These are phyloP conservation scores for Siderastrea radians DNA, from an alignment of 92 coral and sea anemone genomes.

Conservation along the genomic window DNA sequence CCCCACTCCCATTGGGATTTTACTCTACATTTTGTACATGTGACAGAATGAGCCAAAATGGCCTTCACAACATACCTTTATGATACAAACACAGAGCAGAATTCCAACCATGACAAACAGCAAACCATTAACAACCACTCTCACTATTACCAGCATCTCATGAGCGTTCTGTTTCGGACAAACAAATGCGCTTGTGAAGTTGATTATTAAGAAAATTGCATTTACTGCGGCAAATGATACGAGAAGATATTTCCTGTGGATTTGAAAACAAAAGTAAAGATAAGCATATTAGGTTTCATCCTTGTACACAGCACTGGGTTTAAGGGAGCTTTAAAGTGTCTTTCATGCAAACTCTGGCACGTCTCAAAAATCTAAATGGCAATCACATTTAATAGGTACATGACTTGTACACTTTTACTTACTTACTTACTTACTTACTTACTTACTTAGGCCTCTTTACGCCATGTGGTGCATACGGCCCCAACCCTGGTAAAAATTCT, in stretches of 20 bases:
- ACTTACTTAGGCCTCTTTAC: no score
- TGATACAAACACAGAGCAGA: slow-evolving; percentile 86
- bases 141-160: slow-evolving; percentile 73
- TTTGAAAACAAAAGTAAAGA: background rate
- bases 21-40: no score
- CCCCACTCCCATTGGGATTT: background rate
- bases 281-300: background rate
- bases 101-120: slow-evolving; percentile 90
- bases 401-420: no score
- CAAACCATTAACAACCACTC: slow-evolving; percentile 89
- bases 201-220: slow-evolving; percentile 80
- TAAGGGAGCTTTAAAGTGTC: background rate
- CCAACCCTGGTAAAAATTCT: no score
- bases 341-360: no score
- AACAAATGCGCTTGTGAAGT: slow-evolving; percentile 79
- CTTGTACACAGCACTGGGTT: background rate
- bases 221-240: slow-evolving; percentile 73
- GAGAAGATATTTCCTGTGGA: slow-evolving; percentile 80
- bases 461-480: no score
- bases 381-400: no score
- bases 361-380: no score
- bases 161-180: slow-evolving; percentile 77
- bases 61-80: slow-evolving; percentile 68
- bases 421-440: no score
- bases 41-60: background rate